Evolutionary conservation across 2,888 invertebrate species (phyloP).

Genomic region (Microchrysa polita): DNA sequence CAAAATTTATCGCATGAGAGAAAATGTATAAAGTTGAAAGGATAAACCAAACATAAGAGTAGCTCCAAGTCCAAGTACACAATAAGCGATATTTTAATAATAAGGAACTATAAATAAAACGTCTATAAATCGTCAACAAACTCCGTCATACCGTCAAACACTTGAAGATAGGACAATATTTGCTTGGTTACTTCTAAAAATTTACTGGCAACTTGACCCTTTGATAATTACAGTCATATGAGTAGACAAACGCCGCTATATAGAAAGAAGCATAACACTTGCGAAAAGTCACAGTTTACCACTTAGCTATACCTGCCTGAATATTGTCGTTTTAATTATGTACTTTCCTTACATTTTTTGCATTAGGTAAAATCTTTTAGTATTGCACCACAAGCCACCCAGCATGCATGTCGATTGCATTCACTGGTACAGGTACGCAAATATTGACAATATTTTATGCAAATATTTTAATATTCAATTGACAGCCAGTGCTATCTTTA

Average conservation of each 20-base stretch:
- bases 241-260: neutral
- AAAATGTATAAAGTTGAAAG: too few relatives aligned
- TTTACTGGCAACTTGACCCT: conserved; percentile 1
- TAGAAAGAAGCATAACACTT: neutral
- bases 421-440: conserved; percentile 10
- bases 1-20: too few relatives aligned
- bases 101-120: too few relatives aligned
- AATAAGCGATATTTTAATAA: too few relatives aligned
- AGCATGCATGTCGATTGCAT: conserved; percentile 9
- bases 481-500: neutral
- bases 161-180: neutral
- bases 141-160: too few relatives aligned
- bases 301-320: too few relatives aligned
- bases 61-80: too few relatives aligned
- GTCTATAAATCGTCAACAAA: too few relatives aligned
- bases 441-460: conserved; percentile 31
- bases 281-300: neutral
- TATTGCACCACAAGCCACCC: conserved; percentile 9
- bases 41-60: too few relatives aligned
- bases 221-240: neutral
- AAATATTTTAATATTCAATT: conserved; percentile 29
- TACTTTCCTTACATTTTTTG: too few relatives aligned
- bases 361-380: neutral
- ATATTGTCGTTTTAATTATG: neutral
- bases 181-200: neutral